phyloP scores from a whole-genome alignment of 1,140 invertebrate genomes.

The Caenorhabditis remanei region DNA sequence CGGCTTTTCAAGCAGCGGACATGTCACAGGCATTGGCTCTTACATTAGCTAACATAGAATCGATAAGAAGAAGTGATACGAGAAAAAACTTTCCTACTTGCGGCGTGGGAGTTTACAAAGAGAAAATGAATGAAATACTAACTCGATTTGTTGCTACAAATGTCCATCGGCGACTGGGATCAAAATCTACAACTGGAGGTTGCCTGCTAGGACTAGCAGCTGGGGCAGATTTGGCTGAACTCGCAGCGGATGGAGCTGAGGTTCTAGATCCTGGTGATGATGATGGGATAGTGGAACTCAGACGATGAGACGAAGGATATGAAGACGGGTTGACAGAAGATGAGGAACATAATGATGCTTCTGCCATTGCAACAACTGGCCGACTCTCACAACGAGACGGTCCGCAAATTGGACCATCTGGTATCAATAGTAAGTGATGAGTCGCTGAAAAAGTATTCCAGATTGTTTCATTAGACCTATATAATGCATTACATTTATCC shows the following conservation, averaged over 20 bases:
- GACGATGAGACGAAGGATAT: constrained; percentile 43
- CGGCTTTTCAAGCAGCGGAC: neutral
- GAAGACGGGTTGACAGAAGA: constrained; percentile 49
- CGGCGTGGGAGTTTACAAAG: neutral
- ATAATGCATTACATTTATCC: constrained; percentile 14
- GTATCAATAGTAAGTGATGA: constrained; percentile 13
- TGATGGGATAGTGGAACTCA: constrained; percentile 60
- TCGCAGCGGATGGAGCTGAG: constrained; percentile 12
- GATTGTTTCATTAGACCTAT: neutral
- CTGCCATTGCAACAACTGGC: constrained; percentile 51
- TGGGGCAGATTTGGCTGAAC: constrained; percentile 33
- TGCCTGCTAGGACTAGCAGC: constrained; percentile 44
- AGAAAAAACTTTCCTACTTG: neutral
- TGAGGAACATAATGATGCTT: constrained; percentile 15
- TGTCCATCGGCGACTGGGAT: constrained; percentile 63
- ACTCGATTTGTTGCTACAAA: constrained; percentile 62
- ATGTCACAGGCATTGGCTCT: neutral
- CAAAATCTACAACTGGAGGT: constrained; percentile 57
- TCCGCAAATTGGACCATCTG: constrained; percentile 56
- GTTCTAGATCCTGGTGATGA: constrained; percentile 58
- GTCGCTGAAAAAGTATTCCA: neutral
- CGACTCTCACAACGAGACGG: constrained; percentile 57
- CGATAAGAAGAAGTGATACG: neutral
- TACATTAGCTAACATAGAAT: neutral
- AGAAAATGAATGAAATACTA: neutral